A percentile compares a stretch with the other conserved stretches of the same genome.
These are phyloP conservation scores for Mylabris sibirica DNA, from an alignment of 2,888 invertebrate genomes.

Conservation along the genomic window DNA sequence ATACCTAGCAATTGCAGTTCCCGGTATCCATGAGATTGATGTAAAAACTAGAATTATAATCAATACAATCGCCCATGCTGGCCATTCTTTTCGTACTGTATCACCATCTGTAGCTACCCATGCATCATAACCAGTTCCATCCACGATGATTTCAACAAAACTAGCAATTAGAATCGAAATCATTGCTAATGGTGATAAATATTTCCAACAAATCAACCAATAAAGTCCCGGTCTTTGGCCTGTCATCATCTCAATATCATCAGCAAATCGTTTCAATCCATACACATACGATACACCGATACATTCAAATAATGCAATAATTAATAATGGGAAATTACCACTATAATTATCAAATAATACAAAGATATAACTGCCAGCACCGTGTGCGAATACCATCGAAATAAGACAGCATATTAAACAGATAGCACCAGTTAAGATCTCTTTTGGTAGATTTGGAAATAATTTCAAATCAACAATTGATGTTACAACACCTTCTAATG, in stretches of 20 bases:
- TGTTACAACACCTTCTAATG: constrained; percentile 93
- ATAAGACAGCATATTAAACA: constrained; percentile 83
- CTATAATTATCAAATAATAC: constrained; percentile 93
- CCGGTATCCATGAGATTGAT: constrained; percentile 89
- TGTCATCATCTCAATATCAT: constrained; percentile 95
- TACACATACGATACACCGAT: constrained; percentile 93
- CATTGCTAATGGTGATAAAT: constrained; percentile 90
- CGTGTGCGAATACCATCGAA: constrained; percentile 91
- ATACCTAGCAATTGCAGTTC: constrained; percentile 81
- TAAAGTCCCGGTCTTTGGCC: constrained; percentile 87
- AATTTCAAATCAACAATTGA: constrained; percentile 95
- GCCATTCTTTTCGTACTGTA: constrained; percentile 84
- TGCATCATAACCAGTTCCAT: constrained; percentile 85
- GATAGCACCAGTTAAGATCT: constrained; percentile 82
- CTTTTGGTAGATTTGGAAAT: constrained; percentile 90
- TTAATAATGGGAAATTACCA: constrained; percentile 89
- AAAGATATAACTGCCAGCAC: constrained; percentile 93
- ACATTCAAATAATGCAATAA: constrained; percentile 93
- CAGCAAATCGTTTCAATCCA: constrained; percentile 89
- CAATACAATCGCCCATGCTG: constrained; percentile 80
- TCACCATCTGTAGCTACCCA: constrained; percentile 79
- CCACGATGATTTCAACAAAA: constrained; percentile 78
- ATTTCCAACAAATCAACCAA: constrained; percentile 96
- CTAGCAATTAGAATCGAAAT: constrained; percentile 84
- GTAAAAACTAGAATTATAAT: constrained; percentile 78